phyloP scores from a whole-genome alignment of 1,140 invertebrate genomes.

The Probaryconus sp. region DNA sequence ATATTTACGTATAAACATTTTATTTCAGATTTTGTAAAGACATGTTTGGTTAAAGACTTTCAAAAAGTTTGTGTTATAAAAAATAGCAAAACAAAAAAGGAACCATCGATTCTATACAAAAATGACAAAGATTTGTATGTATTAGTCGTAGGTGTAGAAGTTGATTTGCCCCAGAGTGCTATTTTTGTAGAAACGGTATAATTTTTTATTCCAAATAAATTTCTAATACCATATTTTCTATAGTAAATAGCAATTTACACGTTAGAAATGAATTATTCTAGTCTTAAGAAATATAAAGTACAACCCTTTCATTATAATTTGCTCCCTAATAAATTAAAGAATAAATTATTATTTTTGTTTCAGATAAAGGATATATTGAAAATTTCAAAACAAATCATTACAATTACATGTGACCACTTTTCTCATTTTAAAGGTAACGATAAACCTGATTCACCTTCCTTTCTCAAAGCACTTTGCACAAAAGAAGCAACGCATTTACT shows the following conservation, averaged over 20 bases:
- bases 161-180: conserved; percentile 65
- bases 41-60: conserved; percentile 48
- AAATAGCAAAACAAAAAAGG: conserved; percentile 54
- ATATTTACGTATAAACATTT: conserved; percentile 1
- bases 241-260: background rate
- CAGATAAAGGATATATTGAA: conserved; percentile 68
- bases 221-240: background rate
- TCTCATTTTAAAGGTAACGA: conserved; percentile 66
- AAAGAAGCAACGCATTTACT: conserved; percentile 46
- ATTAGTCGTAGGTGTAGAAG: conserved; percentile 61
- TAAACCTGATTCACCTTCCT: conserved; percentile 56
- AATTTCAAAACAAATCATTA: conserved; percentile 60
- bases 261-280: too few relatives aligned
- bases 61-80: conserved; percentile 66
- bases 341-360: conserved; percentile 39
- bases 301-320: too few relatives aligned
- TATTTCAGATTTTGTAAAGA: conserved; percentile 63
- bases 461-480: conserved; percentile 67
- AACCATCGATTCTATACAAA: conserved; percentile 64
- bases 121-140: conserved; percentile 63
- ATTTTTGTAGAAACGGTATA: conserved; percentile 65
- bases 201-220: background rate
- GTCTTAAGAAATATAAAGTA: too few relatives aligned
- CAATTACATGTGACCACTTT: conserved; percentile 65
- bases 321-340: too few relatives aligned